Conservation (phyloP, 2,797 vertebrate genomes). For the Monodelphis domestica region DNA sequence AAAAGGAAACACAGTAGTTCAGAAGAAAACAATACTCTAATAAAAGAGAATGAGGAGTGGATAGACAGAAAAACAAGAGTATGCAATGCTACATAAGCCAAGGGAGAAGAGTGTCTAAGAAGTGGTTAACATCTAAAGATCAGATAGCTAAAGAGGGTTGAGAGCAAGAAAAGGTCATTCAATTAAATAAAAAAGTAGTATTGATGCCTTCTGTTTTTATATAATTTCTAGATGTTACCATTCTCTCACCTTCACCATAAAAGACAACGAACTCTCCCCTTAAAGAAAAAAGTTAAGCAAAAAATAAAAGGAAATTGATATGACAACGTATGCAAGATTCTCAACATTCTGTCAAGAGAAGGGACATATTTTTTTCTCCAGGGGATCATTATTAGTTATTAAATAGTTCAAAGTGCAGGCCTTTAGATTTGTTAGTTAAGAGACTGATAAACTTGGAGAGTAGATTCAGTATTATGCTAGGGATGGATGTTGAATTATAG, state of each 20-base stretch:
- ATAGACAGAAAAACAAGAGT: not conserved
- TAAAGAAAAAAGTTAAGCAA: not conserved
- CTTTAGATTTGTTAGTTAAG: not conserved
- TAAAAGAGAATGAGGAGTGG: not conserved
- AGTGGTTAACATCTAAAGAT: not conserved
- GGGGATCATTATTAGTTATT: not conserved
- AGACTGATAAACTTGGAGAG: not conserved
- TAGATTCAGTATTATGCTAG: not conserved
- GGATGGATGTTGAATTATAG: not conserved
- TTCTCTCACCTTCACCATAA: not conserved
- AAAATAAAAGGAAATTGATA: not conserved
- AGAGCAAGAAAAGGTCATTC: not conserved
- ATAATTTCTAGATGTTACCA: not conserved
- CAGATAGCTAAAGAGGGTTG: not conserved
- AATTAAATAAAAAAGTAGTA: not conserved
- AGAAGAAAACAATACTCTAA: not conserved
- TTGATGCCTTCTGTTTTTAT: not conserved
- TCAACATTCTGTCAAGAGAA: not conserved
- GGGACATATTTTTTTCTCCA: not conserved
- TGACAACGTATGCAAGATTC: not conserved
- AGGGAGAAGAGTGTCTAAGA: not conserved
- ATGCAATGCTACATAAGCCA: not conserved
- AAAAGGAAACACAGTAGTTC: not conserved
- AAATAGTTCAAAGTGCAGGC: not conserved
- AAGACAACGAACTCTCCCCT: not conserved